Percentiles rank a stretch among this genome's conserved stretches.
phyloP scores from a whole-genome alignment of 2,888 invertebrate genomes.

The Nymphalis polychloros region DNA sequence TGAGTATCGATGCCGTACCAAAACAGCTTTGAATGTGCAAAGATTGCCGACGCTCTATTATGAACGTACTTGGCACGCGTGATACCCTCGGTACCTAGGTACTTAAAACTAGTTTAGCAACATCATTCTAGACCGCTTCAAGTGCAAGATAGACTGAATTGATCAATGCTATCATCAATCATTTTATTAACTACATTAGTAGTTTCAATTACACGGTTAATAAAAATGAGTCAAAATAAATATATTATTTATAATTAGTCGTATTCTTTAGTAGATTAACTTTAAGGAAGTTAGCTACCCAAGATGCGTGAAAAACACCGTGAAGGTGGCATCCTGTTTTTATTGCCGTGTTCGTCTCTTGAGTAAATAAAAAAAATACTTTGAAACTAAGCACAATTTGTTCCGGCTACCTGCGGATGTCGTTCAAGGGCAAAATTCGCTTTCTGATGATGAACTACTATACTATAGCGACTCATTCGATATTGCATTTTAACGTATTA shows the following conservation, averaged over 20 bases:
- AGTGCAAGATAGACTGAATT: slow-evolving; percentile 1
- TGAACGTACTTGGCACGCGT: slow-evolving; percentile 66
- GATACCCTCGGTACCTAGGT: slow-evolving; percentile 34
- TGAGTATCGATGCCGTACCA: slow-evolving; percentile 75
- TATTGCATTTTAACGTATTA: not conserved
- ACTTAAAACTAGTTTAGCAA: slow-evolving; percentile 25
- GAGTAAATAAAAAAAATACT: slow-evolving; percentile 64
- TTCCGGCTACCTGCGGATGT: slow-evolving; percentile 76
- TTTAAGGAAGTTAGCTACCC: slow-evolving; percentile 65
- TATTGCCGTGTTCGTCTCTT: slow-evolving; percentile 58
- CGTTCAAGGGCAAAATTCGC: slow-evolving; percentile 75
- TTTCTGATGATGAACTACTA: slow-evolving; percentile 52
- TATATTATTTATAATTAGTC: slow-evolving; percentile 40
- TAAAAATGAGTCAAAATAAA: slow-evolving; percentile 4
- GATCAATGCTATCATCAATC: slow-evolving; percentile 3
- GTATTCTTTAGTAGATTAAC: slow-evolving; percentile 46
- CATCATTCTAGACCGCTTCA: slow-evolving; percentile 24
- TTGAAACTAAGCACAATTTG: slow-evolving; percentile 63
- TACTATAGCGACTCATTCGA: not conserved
- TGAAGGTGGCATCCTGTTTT: slow-evolving; percentile 77
- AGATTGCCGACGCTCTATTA: slow-evolving; percentile 62
- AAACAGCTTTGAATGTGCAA: slow-evolving; percentile 73
- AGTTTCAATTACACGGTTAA: slow-evolving; percentile 7
- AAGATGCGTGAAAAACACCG: slow-evolving; percentile 70
- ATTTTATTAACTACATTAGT: slow-evolving; percentile 15